Conservation (phyloP, 2,888 invertebrate species). For the Lutraria lutraria region DNA sequence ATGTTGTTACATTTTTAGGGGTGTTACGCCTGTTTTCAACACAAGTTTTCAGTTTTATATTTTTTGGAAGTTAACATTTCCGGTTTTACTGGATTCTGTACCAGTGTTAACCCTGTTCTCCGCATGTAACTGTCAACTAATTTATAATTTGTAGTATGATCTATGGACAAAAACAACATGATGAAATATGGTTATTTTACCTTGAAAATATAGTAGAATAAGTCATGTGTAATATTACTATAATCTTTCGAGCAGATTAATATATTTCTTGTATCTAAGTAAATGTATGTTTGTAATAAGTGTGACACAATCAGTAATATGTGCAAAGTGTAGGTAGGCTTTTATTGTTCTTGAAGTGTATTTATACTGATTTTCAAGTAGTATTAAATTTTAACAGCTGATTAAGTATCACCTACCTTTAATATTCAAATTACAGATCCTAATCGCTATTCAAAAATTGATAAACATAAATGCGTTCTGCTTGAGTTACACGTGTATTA, state of each 20-base stretch:
- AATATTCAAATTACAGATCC: not conserved
- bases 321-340: not conserved
- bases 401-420: not conserved
- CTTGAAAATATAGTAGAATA: not conserved
- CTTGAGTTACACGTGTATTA: slow-evolving; percentile 15
- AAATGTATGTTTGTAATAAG: not conserved
- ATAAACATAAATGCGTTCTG: slow-evolving; percentile 5
- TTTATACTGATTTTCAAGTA: not conserved
- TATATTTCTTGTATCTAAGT: not conserved
- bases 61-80: too few relatives aligned
- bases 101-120: too few relatives aligned
- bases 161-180: too few relatives aligned
- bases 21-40: too few relatives aligned
- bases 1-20: too few relatives aligned
- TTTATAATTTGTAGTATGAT: too few relatives aligned
- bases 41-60: too few relatives aligned
- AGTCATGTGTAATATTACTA: not conserved
- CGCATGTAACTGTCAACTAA: too few relatives aligned
- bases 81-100: too few relatives aligned
- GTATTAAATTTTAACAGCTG: not conserved
- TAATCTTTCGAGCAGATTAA: not conserved
- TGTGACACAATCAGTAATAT: not conserved
- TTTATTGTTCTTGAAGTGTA: not conserved
- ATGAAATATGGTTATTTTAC: too few relatives aligned
- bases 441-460: slow-evolving; percentile 8